These are phyloP conservation scores for Acipenser transmontanus DNA, from an alignment of 2,797 vertebrate species.

Conservation along the genomic window DNA sequence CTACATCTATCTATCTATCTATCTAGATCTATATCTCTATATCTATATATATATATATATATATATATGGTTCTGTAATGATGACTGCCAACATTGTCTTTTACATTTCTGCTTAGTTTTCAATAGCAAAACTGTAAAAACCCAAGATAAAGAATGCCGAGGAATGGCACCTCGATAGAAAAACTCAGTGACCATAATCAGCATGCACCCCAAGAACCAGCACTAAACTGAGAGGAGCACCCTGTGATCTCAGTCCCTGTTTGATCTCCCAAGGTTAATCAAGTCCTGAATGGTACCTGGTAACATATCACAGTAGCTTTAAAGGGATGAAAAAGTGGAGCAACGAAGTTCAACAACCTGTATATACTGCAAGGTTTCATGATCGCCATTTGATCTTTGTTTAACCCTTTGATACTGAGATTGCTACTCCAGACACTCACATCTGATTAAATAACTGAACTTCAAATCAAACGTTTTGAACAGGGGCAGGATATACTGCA, in stretches of 20 bases:
- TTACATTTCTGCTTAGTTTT: too few species aligned
- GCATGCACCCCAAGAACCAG: slow-evolving; percentile 18
- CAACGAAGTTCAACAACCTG: slow-evolving; percentile 52
- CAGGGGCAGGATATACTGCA: neutral
- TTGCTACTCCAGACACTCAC: slow-evolving; percentile 16
- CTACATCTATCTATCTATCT: too few species aligned
- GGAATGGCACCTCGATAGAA: slow-evolving; percentile 39
- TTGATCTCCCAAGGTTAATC: slow-evolving; percentile 66
- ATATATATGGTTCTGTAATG: slow-evolving; percentile 4
- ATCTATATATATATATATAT: too few species aligned
- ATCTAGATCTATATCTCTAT: too few species aligned
- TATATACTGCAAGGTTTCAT: slow-evolving; percentile 61
- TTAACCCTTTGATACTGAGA: slow-evolving; percentile 1
- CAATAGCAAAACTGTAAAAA: too few species aligned
- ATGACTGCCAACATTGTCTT: slow-evolving; percentile 14
- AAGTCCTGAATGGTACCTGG: slow-evolving; percentile 53
- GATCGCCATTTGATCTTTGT: neutral
- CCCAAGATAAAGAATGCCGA: slow-evolving; percentile 20
- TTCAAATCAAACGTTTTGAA: neutral
- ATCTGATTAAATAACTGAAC: slow-evolving; percentile 17
- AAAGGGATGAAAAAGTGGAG: slow-evolving; percentile 27
- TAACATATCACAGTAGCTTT: slow-evolving; percentile 55
- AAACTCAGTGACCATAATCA: slow-evolving; percentile 26
- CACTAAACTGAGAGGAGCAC: slow-evolving; percentile 10
- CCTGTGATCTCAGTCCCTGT: slow-evolving; percentile 49